Evolutionary conservation across 2,888 invertebrate species (phyloP).

Genomic region (Platerodrilus igneus): DNA sequence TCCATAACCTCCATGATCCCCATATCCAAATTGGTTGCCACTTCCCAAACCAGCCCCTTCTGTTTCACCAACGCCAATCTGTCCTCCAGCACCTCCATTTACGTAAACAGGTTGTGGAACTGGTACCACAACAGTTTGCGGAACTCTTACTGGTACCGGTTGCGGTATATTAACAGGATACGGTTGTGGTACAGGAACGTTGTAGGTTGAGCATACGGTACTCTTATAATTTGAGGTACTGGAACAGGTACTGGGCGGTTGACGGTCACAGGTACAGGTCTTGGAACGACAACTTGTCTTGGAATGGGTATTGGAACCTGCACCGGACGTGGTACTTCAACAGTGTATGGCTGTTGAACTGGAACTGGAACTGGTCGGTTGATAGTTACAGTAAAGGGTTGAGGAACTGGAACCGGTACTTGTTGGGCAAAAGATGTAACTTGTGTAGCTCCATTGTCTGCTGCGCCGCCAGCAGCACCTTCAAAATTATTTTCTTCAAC

Average conservation of each 20-base stretch:
- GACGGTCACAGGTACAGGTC: constrained; percentile 16
- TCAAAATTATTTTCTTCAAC: no score
- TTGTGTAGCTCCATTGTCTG: constrained; percentile 7
- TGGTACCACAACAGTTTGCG: constrained; percentile 16
- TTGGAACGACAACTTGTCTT: constrained; percentile 11
- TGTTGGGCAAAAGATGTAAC: constrained; percentile 19
- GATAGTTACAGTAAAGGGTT: constrained; percentile 18
- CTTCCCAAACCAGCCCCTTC: constrained; percentile 2
- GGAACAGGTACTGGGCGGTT: constrained; percentile 16
- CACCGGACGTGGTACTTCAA: constrained; percentile 15
- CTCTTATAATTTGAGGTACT: constrained; percentile 14
- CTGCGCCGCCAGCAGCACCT: constrained; percentile 9
- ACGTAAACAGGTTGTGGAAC: constrained; percentile 15
- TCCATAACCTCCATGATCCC: constrained; percentile 6
- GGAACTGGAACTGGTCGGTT: constrained; percentile 17
- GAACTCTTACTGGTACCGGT: constrained; percentile 18
- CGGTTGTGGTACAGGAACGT: constrained; percentile 19
- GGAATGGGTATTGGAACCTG: constrained; percentile 16
- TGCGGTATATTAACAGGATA: constrained; percentile 17
- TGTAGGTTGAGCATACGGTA: no score
- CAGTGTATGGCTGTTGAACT: constrained; percentile 16
- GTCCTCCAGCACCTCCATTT: constrained; percentile 16
- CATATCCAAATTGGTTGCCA: constrained; percentile 5
- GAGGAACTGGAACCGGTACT: constrained; percentile 18
- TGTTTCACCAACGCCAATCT: constrained; percentile 9